Conservation (phyloP, 2,888 invertebrate genomes). For the Sinopyrophorus schimmeli region DNA sequence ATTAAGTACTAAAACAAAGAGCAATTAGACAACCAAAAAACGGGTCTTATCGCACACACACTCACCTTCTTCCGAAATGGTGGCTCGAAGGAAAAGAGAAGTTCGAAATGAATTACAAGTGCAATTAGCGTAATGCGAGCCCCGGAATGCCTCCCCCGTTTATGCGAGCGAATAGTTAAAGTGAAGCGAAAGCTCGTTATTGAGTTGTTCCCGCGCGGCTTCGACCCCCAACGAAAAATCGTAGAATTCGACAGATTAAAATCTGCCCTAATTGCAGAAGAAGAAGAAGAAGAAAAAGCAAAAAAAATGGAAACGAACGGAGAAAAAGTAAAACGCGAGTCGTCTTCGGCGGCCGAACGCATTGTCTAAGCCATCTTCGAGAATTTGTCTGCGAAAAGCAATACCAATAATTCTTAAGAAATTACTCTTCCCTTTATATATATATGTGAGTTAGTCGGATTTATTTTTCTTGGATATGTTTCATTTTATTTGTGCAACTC, state of each 20-base stretch:
- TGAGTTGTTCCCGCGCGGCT: constrained; percentile 24
- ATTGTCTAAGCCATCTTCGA: no score
- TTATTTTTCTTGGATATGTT: constrained; percentile 11
- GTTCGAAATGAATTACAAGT: constrained; percentile 22
- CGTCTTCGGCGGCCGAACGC: background rate
- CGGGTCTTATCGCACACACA: no score
- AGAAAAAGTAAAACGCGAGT: no score
- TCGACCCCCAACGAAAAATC: constrained; percentile 16
- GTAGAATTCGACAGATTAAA: constrained; percentile 12
- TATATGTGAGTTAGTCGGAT: constrained; percentile 16
- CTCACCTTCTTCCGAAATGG: constrained; percentile 19
- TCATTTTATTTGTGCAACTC: constrained; percentile 21
- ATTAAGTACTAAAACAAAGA: no score
- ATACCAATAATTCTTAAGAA: constrained; percentile 21
- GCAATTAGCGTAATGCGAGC: constrained; percentile 21
- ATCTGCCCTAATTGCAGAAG: no score
- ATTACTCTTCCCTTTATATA: constrained; percentile 5
- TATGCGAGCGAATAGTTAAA: constrained; percentile 22
- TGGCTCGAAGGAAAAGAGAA: constrained; percentile 14
- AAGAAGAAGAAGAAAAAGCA: no score
- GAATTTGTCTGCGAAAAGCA: constrained; percentile 12
- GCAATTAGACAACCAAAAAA: no score
- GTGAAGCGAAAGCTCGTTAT: constrained; percentile 21
- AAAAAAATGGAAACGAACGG: no score
- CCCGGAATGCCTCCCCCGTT: constrained; percentile 18